A percentile compares a stretch with the other conserved stretches of the same genome.
Conservation (phyloP, 2,113 vertebrate genomes). For the Melanerpes formicivorus region DNA sequence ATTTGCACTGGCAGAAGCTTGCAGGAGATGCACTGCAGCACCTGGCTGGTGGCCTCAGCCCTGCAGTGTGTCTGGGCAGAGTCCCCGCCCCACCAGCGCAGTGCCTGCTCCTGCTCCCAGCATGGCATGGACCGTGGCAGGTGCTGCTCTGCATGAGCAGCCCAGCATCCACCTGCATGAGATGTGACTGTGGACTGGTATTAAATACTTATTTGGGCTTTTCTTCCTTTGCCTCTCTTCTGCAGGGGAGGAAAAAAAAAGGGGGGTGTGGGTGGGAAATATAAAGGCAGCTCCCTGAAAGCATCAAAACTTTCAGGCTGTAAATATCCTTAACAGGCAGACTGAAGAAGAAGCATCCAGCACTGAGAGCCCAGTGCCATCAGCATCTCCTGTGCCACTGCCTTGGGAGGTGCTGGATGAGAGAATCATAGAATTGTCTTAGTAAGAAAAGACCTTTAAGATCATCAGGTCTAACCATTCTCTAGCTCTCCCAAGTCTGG, state of each 20-base stretch:
- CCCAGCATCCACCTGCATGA: neutral
- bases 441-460: no score
- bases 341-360: neutral
- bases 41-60: neutral
- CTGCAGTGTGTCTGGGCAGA: rapidly evolving
- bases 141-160: neutral
- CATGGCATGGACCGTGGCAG: rapidly evolving
- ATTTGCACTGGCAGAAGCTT: rapidly evolving
- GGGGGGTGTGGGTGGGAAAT: no score
- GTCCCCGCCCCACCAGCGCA: rapidly evolving
- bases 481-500: no score
- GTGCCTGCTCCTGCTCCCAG: rapidly evolving
- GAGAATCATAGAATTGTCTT: no score
- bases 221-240: neutral
- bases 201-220: neutral
- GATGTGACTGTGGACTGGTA: rapidly evolving
- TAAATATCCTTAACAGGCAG: neutral
- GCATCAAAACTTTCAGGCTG: neutral
- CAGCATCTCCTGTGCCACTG: neutral
- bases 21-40: rapidly evolving
- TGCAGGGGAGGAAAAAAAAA: neutral
- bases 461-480: no score
- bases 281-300: neutral
- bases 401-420: neutral
- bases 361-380: neutral